Evolutionary conservation across 2,888 invertebrate genomes (phyloP).

Genomic region (Ennomos fuscantarius): DNA sequence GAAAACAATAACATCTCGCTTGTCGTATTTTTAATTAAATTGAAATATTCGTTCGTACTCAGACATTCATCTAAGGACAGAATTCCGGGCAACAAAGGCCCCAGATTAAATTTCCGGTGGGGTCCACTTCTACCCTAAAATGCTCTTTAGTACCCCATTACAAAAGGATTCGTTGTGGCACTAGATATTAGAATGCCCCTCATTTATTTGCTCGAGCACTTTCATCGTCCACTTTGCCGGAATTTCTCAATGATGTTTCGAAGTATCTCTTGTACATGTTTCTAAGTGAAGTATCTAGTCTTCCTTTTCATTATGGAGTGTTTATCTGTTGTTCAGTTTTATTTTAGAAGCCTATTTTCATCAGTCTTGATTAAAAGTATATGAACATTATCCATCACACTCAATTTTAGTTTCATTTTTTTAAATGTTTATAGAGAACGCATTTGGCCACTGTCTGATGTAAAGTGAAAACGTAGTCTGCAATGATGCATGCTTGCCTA

Average conservation of each 20-base stretch:
- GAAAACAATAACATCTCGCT: constrained; percentile 61
- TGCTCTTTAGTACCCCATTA: constrained; percentile 79
- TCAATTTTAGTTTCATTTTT: no score
- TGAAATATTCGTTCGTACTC: constrained; percentile 74
- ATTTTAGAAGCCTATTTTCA: background rate
- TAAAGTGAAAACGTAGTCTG: no score
- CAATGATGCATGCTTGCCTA: no score
- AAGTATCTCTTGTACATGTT: constrained; percentile 17
- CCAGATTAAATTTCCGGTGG: constrained; percentile 82
- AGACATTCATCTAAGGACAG: constrained; percentile 77
- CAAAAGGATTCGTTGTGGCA: constrained; percentile 68
- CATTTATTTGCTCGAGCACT: constrained; percentile 60
- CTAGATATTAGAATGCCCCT: constrained; percentile 75
- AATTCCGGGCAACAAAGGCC: constrained; percentile 75
- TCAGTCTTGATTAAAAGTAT: no score
- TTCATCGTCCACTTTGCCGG: constrained; percentile 49
- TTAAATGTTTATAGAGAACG: no score
- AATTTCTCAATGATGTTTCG: constrained; percentile 32
- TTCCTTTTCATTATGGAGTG: background rate
- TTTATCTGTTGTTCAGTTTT: constrained; percentile 8
- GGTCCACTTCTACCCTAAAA: constrained; percentile 78
- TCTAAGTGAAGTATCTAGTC: constrained; percentile 1
- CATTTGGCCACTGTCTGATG: no score
- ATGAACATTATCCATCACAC: no score
- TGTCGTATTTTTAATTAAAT: constrained; percentile 77